Evolutionary conservation across 2,797 vertebrate genomes (phyloP).

Genomic region (Oryzias dopingdopingensis): DNA sequence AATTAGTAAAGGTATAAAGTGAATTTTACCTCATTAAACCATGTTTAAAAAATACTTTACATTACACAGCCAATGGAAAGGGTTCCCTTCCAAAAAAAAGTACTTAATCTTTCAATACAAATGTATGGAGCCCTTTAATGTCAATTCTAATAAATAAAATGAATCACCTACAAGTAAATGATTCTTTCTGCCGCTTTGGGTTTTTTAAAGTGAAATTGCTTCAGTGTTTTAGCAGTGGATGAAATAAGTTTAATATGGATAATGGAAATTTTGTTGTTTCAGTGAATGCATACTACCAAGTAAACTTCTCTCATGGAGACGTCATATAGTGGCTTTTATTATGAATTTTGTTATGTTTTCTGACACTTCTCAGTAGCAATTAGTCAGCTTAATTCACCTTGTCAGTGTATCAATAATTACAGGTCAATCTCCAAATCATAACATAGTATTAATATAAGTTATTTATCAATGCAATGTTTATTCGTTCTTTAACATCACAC

Average conservation of each 20-base stretch:
- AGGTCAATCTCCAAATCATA: slow-evolving; percentile 74
- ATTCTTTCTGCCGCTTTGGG: too few species aligned
- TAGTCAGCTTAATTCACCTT: slow-evolving; percentile 76
- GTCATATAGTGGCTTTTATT: slow-evolving; percentile 83
- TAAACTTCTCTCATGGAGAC: slow-evolving; percentile 52
- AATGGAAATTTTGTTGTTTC: background rate
- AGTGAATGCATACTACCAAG: slow-evolving; percentile 17
- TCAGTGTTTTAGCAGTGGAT: too few species aligned
- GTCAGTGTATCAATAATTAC: slow-evolving; percentile 77
- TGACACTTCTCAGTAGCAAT: slow-evolving; percentile 79
- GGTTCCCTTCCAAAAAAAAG: too few species aligned
- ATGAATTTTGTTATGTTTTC: slow-evolving; percentile 80
- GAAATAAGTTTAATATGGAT: background rate
- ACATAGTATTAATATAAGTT: slow-evolving; percentile 79
- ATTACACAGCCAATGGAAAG: too few species aligned
- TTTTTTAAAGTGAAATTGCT: too few species aligned
- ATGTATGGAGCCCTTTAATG: too few species aligned
- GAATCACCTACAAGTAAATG: too few species aligned
- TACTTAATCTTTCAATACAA: too few species aligned
- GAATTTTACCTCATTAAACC: background rate
- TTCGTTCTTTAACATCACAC: slow-evolving; percentile 81
- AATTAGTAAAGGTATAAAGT: background rate
- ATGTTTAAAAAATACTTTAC: too few species aligned
- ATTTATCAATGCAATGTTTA: slow-evolving; percentile 79
- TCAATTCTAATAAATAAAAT: too few species aligned